These are phyloP conservation scores for Linyphia triangularis DNA, from an alignment of 2,888 invertebrate species.

Conservation along the genomic window DNA sequence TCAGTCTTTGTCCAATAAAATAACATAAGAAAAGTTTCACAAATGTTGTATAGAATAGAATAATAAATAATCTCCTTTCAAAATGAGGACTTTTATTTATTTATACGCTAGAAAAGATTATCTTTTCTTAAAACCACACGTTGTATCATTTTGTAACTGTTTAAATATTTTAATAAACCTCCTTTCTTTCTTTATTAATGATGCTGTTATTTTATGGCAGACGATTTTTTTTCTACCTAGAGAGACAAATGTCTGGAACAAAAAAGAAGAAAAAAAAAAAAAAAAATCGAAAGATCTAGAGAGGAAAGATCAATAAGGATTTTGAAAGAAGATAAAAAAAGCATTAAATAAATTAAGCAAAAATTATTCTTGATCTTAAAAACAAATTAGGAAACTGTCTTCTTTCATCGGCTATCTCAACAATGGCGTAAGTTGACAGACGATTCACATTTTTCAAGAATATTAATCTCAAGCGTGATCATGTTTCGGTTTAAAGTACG, in stretches of 20 bases:
- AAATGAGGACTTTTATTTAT: neutral
- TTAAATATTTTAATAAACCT: slow-evolving; percentile 51
- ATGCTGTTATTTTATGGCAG: neutral
- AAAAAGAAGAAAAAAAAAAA: neutral
- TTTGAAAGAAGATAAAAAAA: neutral
- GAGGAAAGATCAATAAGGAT: slow-evolving; percentile 21
- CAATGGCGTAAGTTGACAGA: neutral
- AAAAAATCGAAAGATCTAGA: slow-evolving; percentile 7
- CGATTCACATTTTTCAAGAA: neutral
- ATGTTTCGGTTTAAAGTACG: neutral
- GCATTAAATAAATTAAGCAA: neutral
- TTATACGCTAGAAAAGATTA: neutral
- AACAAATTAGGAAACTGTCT: neutral
- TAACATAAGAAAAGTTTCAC: no score
- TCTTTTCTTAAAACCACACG: neutral
- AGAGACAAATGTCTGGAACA: neutral
- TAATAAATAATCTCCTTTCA: no score
- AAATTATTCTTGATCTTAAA: slow-evolving; percentile 15
- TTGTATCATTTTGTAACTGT: neutral
- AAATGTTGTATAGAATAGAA: no score
- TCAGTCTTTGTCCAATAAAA: no score
- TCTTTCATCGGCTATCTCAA: neutral
- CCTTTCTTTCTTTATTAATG: slow-evolving; percentile 37
- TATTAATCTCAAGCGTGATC: neutral
- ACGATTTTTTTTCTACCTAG: neutral